Conservation (phyloP, 2,113 vertebrate genomes). For the Pangasianodon hypophthalmus region DNA sequence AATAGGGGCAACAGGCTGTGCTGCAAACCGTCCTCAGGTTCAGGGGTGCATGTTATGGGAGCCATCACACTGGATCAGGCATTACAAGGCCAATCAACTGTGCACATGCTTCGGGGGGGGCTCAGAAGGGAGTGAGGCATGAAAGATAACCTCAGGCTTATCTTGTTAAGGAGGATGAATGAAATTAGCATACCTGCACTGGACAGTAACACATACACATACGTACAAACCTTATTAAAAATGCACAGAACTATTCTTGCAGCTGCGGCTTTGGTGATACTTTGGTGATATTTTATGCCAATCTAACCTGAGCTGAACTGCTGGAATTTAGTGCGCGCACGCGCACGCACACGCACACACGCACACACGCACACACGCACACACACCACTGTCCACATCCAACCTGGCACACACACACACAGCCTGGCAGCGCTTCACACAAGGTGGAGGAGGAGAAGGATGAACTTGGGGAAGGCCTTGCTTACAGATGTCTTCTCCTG, state of each 20-base stretch:
- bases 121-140: constrained; percentile 7
- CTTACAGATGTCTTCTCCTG: constrained; percentile 4
- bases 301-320: constrained; percentile 25
- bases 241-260: neutral
- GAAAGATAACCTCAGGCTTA: constrained; percentile 8
- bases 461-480: neutral
- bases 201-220: neutral
- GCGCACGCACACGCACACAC: neutral
- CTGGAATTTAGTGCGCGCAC: constrained; percentile 19
- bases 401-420: constrained; percentile 1
- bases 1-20: neutral
- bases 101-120: neutral
- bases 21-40: constrained; percentile 1
- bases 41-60: neutral
- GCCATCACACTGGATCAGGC: constrained; percentile 1
- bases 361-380: neutral
- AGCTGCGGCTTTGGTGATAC: neutral
- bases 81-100: constrained; percentile 7
- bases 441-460: constrained; percentile 10
- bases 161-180: constrained; percentile 5
- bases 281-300: neutral
- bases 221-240: neutral
- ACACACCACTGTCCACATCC: neutral
- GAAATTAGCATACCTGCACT: neutral
- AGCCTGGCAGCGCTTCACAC: neutral